phyloP scores from a whole-genome alignment of 2,888 invertebrate species.

The Uropetala carovei region DNA sequence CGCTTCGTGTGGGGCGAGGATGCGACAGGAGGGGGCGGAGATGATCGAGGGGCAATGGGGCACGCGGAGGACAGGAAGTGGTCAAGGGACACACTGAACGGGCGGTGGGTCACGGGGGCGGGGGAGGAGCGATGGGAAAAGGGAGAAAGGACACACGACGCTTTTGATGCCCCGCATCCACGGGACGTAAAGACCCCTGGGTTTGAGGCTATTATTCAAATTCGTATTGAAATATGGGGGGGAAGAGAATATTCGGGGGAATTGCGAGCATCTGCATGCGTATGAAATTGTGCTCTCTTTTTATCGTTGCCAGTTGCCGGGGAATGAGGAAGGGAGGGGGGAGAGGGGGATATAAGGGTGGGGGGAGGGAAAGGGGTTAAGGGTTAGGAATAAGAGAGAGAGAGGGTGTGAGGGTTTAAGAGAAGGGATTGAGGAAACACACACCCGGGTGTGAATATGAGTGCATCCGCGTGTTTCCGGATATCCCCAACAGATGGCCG shows the following conservation, averaged over 20 bases:
- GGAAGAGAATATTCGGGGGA: conserved; percentile 39
- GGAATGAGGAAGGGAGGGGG: conserved; percentile 15
- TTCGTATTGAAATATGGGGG: conserved; percentile 57
- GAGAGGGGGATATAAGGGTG: too few species aligned
- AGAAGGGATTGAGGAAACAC: conserved; percentile 12
- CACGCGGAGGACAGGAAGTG: background rate
- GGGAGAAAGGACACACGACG: conserved; percentile 11
- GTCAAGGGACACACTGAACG: conserved; percentile 12
- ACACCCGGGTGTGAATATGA: conserved; percentile 61
- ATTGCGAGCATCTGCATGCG: conserved; percentile 57
- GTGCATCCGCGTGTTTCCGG: conserved; percentile 64
- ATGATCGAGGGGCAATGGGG: background rate
- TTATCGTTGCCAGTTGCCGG: conserved; percentile 14
- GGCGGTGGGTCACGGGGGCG: background rate
- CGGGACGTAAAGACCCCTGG: background rate
- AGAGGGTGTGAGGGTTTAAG: background rate
- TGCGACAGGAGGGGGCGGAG: background rate
- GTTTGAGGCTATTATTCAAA: conserved; percentile 48
- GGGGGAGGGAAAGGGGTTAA: conserved; percentile 2
- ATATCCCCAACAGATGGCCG: conserved; percentile 59
- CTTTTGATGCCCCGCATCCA: conserved; percentile 11
- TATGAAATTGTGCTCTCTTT: conserved; percentile 20
- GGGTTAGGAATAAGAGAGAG: background rate
- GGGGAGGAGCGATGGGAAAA: background rate
- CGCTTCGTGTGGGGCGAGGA: background rate